Evolutionary conservation across 2,113 vertebrate species (phyloP), one percentile per base, ranked within the genome.

Genomic region (Raphicerus campestris): DNA sequence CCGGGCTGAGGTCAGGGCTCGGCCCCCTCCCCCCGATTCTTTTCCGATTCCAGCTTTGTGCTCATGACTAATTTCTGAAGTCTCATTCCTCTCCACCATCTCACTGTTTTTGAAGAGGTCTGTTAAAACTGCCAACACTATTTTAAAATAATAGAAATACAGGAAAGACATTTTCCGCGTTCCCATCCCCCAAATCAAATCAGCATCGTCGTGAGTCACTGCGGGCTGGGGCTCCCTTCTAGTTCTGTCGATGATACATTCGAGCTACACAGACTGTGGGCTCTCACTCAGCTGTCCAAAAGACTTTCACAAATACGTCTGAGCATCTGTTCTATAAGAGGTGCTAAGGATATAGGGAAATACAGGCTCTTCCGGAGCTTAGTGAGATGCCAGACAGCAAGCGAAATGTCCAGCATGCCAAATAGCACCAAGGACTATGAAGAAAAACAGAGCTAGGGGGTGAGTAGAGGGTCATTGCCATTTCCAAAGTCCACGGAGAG

Each of bases 1-100:
- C 3, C 10, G 7, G 22, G 35, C 35, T 42, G 6, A 22, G 35
- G 20, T 42, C 6, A 73, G 70, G 39, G 26, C 19, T 28, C 14
- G 9, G 15, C 39, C 24, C 49, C 10, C 7, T 32, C 19, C 56
- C 11, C 4, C 49, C 42, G 1, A 0, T 13, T 0, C 1, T 24
- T 28, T 70, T 55, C 66, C 39, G 81, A 60, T 63, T 61, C 66
- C 82, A 49, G 47, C 13, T 20, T 78, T 61, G 14, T 58, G 30
- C 86, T 87, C 49, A 2, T 3, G 16, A 61, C 30, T 28, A 4
- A 19, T 73, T 45, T 75, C 53, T 60, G 7, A 60, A 60, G 78
- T 13, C 84, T 81, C 2, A 10, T 19, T 60, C 81, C n/a, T 55
- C 22, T 66, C 75, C 10, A 20, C 28, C 51, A 17, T 30, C 56